Evolutionary conservation across 2,113 vertebrate genomes (phyloP), one percentile per base, ranked within the genome.

Genomic region (Poeciliopsis prolifica): DNA sequence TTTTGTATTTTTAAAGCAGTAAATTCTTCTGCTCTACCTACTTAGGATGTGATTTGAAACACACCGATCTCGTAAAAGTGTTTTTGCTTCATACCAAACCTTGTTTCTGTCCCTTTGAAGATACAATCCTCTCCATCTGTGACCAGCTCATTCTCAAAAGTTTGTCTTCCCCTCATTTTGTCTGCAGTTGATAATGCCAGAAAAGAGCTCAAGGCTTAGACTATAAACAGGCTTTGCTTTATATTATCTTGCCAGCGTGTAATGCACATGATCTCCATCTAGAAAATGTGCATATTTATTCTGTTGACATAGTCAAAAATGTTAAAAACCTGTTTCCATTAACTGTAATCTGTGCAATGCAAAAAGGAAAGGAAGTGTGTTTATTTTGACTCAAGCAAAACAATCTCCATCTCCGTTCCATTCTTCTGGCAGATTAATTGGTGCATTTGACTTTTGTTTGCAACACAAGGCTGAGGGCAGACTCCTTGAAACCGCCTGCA

Each of bases 111-210:
- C 75, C 77, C 88, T 92, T 92, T 92, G 84, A 92, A 92, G 88
- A 91, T 91, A 84, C 84, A 86, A 91, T 90, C 82, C 83, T 84
- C 86, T 87, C 89, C 91, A 93, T 92, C 88, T 91, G 90, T 79
- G 80, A 77, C 79, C 76, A 71, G 86, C 72, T 89, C 75, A 62
- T 84, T 88, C 81, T 86, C 58, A 48, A 84, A 84, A 84, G 85
- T 89, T 85, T 89, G 89, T 91, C 88, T 84, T 89, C 70, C 54
- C 54, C 88, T 90, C 84, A 83, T 82, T 91, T 86, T 88, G 88
- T 88, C 84, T 86, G 83, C 85, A 79, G 44, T 87, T 87, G 85
- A 86, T 88, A 88, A 86, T 90, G 66, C 82, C 80, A 72, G 74
- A 78, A 72, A 66, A 88, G 75, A 78, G 85, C 82, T 54, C 14